phyloP scores from a whole-genome alignment of 2,888 invertebrate species.

The Pristionchus arcanus region DNA sequence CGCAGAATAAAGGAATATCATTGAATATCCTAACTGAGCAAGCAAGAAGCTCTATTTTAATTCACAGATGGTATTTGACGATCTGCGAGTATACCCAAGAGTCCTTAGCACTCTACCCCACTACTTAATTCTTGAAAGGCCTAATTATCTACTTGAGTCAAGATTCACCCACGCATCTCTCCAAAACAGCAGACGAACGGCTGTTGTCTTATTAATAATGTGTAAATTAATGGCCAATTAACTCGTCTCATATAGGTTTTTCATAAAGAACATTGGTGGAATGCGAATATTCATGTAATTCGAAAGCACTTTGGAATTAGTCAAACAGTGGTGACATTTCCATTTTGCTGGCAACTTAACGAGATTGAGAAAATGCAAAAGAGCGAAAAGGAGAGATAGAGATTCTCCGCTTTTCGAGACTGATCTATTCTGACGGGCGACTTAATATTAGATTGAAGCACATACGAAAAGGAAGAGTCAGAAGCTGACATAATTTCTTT shows the following conservation, averaged over 20 bases:
- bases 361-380: conserved; percentile 10
- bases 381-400: not conserved
- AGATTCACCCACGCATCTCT: conserved; percentile 22
- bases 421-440: conserved; percentile 36
- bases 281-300: no score
- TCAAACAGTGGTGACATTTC: not conserved
- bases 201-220: not conserved
- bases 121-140: conserved; percentile 27
- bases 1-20: no score
- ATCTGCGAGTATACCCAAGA: not conserved
- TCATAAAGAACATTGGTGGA: not conserved
- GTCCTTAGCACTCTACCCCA: not conserved
- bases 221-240: not conserved
- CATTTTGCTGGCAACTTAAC: not conserved
- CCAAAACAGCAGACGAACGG: conserved; percentile 17
- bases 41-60: no score
- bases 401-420: conserved; percentile 6
- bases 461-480: not conserved
- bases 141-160: conserved; percentile 47
- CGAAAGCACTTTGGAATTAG: not conserved
- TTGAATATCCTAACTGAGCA: no score
- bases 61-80: no score
- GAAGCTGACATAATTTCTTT: not conserved
- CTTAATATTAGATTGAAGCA: conserved; percentile 39
- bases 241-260: not conserved